Evolutionary conservation across 2,797 vertebrate genomes (phyloP).

Genomic region (Dendrocincla tyrannina): DNA sequence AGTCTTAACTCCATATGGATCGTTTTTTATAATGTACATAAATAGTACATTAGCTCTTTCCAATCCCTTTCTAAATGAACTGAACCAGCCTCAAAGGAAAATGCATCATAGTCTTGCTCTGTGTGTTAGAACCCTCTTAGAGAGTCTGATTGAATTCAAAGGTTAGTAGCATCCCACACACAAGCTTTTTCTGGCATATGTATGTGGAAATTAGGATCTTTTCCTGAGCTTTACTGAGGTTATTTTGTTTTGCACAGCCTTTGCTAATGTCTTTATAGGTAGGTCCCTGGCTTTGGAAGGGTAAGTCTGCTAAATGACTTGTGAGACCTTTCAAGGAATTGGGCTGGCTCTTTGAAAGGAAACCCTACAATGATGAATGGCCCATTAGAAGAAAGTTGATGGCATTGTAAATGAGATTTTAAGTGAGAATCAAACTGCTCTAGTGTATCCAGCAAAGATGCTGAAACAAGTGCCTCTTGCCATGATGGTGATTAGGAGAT

Average conservation of each 20-base stretch:
- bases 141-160: slow-evolving; percentile 42
- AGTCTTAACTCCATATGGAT: slow-evolving; percentile 60
- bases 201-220: not conserved
- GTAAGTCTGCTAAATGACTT: not conserved
- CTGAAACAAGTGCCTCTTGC: slow-evolving; percentile 29
- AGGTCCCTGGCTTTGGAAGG: not conserved
- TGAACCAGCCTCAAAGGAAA: slow-evolving; percentile 58
- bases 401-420: slow-evolving; percentile 48
- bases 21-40: slow-evolving; percentile 48
- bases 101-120: slow-evolving; percentile 42
- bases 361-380: slow-evolving; percentile 31
- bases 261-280: not conserved
- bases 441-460: slow-evolving; percentile 28
- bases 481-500: slow-evolving; percentile 32
- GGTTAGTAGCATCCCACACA: slow-evolving; percentile 47
- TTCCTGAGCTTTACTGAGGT: slow-evolving; percentile 1
- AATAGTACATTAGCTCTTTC: slow-evolving; percentile 59
- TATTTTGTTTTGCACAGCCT: slow-evolving; percentile 4
- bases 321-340: not conserved
- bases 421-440: slow-evolving; percentile 56
- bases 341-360: slow-evolving; percentile 46
- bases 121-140: not conserved
- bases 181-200: slow-evolving; percentile 6
- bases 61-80: slow-evolving; percentile 57
- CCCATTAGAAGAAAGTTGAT: slow-evolving; percentile 49